A percentile compares a stretch with the other conserved stretches of the same genome.
phyloP scores from a whole-genome alignment of 2,797 vertebrate genomes.

The Brachymystax lenok region DNA sequence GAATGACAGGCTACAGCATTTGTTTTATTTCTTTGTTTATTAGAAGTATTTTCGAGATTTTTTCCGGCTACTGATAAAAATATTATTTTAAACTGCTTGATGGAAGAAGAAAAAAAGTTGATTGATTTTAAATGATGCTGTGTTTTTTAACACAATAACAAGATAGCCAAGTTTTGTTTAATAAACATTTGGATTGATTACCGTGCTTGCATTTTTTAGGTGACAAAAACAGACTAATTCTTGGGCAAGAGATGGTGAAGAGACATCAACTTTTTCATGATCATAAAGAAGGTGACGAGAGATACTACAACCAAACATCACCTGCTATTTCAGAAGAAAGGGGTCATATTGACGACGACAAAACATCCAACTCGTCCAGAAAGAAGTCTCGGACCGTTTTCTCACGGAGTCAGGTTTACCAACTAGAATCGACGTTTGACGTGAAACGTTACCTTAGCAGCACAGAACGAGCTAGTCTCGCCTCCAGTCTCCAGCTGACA shows the following conservation, averaged over 20 bases:
- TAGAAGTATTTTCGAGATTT: neutral
- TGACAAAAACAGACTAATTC: slow-evolving; percentile 61
- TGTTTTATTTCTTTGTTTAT: too few relatives aligned
- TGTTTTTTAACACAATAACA: neutral
- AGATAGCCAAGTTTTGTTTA: too few relatives aligned
- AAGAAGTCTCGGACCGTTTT: slow-evolving; percentile 82
- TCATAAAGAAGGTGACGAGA: slow-evolving; percentile 81
- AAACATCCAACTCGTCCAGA: slow-evolving; percentile 69
- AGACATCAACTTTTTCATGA: slow-evolving; percentile 56
- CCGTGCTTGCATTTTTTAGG: slow-evolving; percentile 58
- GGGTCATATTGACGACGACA: slow-evolving; percentile 70
- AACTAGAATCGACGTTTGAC: slow-evolving; percentile 80
- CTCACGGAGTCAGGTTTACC: slow-evolving; percentile 79
- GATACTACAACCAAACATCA: slow-evolving; percentile 60
- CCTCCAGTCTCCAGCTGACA: slow-evolving; percentile 83
- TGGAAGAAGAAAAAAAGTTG: neutral
- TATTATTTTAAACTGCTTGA: neutral
- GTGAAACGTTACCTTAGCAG: slow-evolving; percentile 85
- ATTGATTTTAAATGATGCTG: neutral
- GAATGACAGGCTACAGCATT: neutral
- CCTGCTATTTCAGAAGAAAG: slow-evolving; percentile 62
- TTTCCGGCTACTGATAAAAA: neutral
- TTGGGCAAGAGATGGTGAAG: slow-evolving; percentile 48
- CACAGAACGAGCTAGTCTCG: slow-evolving; percentile 80
- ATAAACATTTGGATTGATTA: slow-evolving; percentile 1